phyloP scores from a whole-genome alignment of 2,113 vertebrate species.

The Rhinoderma darwinii region DNA sequence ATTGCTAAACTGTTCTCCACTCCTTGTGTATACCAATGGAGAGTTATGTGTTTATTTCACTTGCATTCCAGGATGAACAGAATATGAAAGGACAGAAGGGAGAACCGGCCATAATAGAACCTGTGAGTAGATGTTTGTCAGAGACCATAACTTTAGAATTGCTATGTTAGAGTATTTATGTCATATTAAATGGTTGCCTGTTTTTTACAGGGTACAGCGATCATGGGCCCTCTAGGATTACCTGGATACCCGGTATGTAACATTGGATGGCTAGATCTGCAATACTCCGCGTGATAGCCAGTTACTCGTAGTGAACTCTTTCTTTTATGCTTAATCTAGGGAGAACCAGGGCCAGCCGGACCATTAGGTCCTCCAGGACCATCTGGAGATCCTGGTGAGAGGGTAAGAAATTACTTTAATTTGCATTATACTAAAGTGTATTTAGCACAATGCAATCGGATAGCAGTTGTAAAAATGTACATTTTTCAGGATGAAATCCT shows the following conservation, averaged over 20 bases:
- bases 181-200: not conserved
- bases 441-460: not conserved
- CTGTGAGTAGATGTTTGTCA: constrained; percentile 69
- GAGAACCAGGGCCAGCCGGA: constrained; percentile 73
- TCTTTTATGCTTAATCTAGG: constrained; percentile 61
- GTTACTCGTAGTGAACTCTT: not conserved
- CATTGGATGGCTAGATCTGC: not conserved
- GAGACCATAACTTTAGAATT: not conserved
- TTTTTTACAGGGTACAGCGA: constrained; percentile 75
- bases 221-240: constrained; percentile 77
- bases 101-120: constrained; percentile 75
- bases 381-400: constrained; percentile 83
- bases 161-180: not conserved
- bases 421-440: not conserved
- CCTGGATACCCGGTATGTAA: constrained; percentile 77
- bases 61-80: constrained; percentile 46
- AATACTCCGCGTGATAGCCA: not conserved
- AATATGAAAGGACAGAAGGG: constrained; percentile 80
- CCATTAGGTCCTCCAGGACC: constrained; percentile 74
- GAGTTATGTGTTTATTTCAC: too few relatives aligned
- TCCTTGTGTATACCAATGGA: too few relatives aligned
- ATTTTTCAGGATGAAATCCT: too few relatives aligned
- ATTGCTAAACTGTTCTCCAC: too few relatives aligned
- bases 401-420: constrained; percentile 71
- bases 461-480: too few relatives aligned